phyloP scores from a whole-genome alignment of 2,113 vertebrate species.

The Aepyceros melampus region DNA sequence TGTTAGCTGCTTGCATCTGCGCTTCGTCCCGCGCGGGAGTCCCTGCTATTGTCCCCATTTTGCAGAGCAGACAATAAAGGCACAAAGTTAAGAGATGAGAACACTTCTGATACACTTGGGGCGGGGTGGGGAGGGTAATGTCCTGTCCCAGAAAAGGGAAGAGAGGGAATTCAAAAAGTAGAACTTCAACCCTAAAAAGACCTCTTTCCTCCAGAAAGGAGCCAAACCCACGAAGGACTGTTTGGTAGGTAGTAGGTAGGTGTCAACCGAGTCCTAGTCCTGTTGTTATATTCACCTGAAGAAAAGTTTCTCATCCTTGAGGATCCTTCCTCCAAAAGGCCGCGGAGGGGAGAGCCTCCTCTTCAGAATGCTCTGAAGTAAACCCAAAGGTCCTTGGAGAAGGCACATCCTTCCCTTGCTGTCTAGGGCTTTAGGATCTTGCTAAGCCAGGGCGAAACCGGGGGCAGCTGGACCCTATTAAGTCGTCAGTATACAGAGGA shows the following conservation, averaged over 20 bases:
- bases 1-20: not conserved
- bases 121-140: not conserved
- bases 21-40: not conserved
- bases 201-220: not conserved
- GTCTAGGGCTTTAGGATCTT: not conserved
- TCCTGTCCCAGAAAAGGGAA: not conserved
- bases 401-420: not conserved
- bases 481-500: not conserved
- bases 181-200: not conserved
- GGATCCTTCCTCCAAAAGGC: not conserved
- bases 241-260: not conserved
- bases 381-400: not conserved
- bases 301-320: not conserved
- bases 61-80: not conserved
- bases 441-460: not conserved
- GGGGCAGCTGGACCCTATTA: not conserved
- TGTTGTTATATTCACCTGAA: not conserved
- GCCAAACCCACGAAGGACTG: not conserved
- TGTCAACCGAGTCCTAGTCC: not conserved
- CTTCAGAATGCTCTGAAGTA: not conserved
- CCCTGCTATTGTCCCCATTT: not conserved
- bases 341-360: not conserved
- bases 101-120: not conserved
- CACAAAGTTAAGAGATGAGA: not conserved
- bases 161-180: not conserved